Base-by-base conservation (phyloP, 1,140 invertebrate genomes). In the Rhynchophorus ferrugineus region DNA sequence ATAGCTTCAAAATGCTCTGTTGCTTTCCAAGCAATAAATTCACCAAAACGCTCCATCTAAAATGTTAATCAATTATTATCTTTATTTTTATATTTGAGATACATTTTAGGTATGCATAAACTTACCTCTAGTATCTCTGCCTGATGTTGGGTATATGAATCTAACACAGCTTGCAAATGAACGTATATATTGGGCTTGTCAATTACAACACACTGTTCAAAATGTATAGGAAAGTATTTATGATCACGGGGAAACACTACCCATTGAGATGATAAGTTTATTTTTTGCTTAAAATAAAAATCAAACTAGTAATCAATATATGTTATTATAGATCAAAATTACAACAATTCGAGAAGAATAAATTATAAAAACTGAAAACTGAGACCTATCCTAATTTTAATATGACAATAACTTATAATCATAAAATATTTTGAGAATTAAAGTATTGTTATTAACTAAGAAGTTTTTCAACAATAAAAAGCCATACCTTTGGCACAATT, bases 11-110 rank as follows among this genome's bases (percentile, higher is more conserved):
- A 77, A 63, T 72, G 71, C 61, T 78, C 75, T 44, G 75, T 71
- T 11, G 74, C 73, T 47, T 75, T 80, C 82, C 82, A 84, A 33
- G 81, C 78, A 37, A 78, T 69, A 33, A 78, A 73, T 60, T 76
- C 71, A 54, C 82, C 82, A 61, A 78, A 84, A 61, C 81, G 74
- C 68, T 84, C 81, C 36, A 84, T 69, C 79, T 84, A 59, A 45
- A 71, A 66, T n/a, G n/a, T n/a, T n/a, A n/a, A n/a, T n/a, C n/a
- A n/a, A n/a, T n/a, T n/a, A n/a, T n/a, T n/a, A n/a, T n/a, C n/a
- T n/a, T n/a, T n/a, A n/a, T n/a, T n/a, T n/a, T n/a, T n/a, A n/a
- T n/a, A n/a, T n/a, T n/a, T n/a, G n/a, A n/a, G n/a, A n/a, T n/a
- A n/a, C n/a, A n/a, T n/a, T n/a, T n/a, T n/a, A n/a, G n/a, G n/a